These are phyloP conservation scores for Diadophis punctatus DNA, from an alignment of 2,113 vertebrate species.

Conservation along the genomic window DNA sequence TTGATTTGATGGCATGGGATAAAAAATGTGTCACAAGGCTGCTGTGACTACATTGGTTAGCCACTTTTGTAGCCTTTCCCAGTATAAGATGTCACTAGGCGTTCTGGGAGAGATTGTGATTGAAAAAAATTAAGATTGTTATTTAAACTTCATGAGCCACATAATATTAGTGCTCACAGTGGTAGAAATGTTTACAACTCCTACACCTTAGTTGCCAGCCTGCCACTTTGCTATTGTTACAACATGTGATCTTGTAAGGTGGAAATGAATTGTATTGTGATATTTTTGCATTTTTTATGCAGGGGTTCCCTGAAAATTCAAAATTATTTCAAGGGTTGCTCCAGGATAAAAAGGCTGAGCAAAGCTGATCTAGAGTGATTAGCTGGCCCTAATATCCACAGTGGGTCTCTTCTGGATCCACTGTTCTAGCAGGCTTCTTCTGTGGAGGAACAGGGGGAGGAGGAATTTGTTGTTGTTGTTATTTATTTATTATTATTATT, in stretches of 20 bases:
- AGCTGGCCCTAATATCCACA: not conserved
- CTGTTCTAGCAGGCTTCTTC: not conserved
- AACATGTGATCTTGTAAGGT: not conserved
- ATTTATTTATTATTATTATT: too few species aligned
- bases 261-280: not conserved
- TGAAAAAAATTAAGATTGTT: too few species aligned
- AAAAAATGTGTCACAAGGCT: too few species aligned
- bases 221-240: not conserved
- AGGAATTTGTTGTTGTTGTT: too few species aligned
- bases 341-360: not conserved
- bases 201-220: not conserved
- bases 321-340: not conserved
- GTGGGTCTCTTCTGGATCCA: not conserved
- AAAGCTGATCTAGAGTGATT: not conserved
- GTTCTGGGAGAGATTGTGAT: too few species aligned
- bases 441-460: not conserved
- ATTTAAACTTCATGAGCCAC: too few species aligned
- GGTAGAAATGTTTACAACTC: too few species aligned
- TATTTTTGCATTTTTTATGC: not conserved
- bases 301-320: not conserved
- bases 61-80: too few species aligned
- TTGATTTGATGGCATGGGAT: too few species aligned
- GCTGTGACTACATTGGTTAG: too few species aligned
- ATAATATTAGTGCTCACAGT: too few species aligned
- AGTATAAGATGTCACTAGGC: too few species aligned